Evolutionary conservation across 2,888 invertebrate genomes (phyloP).

Genomic region (Scaptomyza tumidula): DNA sequence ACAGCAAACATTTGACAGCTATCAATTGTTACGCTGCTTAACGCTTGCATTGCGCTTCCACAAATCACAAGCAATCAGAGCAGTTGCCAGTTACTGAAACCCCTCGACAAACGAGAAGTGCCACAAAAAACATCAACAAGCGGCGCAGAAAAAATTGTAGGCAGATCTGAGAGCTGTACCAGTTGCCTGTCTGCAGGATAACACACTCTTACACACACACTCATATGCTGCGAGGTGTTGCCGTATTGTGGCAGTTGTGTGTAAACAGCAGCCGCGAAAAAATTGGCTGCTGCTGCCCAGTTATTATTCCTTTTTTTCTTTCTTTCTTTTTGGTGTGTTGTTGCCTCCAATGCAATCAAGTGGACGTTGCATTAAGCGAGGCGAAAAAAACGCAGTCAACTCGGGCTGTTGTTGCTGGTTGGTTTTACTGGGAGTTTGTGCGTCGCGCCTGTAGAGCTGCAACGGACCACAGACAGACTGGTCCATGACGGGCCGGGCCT

Average conservation of each 20-base stretch:
- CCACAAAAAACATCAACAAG: slow-evolving; percentile 15
- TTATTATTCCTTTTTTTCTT: slow-evolving; percentile 10
- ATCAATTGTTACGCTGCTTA: slow-evolving; percentile 29
- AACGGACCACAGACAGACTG: slow-evolving; percentile 17
- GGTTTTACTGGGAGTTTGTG: slow-evolving; percentile 39
- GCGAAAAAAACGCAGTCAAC: slow-evolving; percentile 29
- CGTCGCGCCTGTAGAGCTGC: slow-evolving; percentile 44
- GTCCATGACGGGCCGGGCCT: slow-evolving; percentile 58
- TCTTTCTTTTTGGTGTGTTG: slow-evolving; percentile 14
- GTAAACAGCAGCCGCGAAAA: slow-evolving; percentile 62
- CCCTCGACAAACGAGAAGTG: slow-evolving; percentile 37
- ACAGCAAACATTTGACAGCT: slow-evolving; percentile 29
- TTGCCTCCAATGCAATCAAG: slow-evolving; percentile 73
- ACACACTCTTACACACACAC: slow-evolving; percentile 40
- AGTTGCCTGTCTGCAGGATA: slow-evolving; percentile 58
- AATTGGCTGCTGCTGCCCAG: slow-evolving; percentile 58
- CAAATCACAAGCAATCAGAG: slow-evolving; percentile 72
- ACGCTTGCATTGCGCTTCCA: slow-evolving; percentile 33
- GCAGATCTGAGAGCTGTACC: slow-evolving; percentile 31
- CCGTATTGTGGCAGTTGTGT: slow-evolving; percentile 55
- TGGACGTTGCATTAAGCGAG: slow-evolving; percentile 66
- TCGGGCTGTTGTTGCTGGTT: slow-evolving; percentile 14
- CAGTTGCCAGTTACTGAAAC: slow-evolving; percentile 42
- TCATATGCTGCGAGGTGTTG: slow-evolving; percentile 49
- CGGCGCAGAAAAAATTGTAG: slow-evolving; percentile 31